Evolutionary conservation across 1,140 invertebrate species (phyloP), one percentile per base, ranked within the genome.

Genomic region (Drosophila sp.): DNA sequence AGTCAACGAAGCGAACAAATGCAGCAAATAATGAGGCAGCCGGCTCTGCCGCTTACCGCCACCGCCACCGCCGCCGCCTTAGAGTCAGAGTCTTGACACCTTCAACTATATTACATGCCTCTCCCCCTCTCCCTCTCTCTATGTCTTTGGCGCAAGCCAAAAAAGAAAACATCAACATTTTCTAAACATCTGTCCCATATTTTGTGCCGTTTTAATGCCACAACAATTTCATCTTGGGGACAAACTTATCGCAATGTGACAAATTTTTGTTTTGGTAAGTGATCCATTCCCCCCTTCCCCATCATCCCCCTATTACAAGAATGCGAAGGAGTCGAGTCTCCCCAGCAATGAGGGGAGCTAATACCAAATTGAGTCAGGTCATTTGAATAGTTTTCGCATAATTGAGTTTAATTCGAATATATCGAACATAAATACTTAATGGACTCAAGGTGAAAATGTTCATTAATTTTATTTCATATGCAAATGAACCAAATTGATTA

Each of bases 111-210:
- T 23, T 44, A 44, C 17, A 44, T 44, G 23, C 7, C 23, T 25
- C 17, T 47, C 23, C 7, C 8, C 27, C 23, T 17, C n/a, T 44
- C 1, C 5, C 8, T 44, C 17, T 6, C 5, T 50, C 25, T 8
- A 27, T 50, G 23, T 50, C 70, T 80, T 87, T 70, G 84, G 84
- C 84, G 72, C 84, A 89, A 89, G 84, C 84, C 84, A 89, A 89
- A 76, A 25, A 50, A 35, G 7, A 35, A 35, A 33, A 35, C 17
- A 17, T 8, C 33, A 72, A 62, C 66, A 60, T 44, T 67, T 17
- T 64, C 62, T 55, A 79, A 86, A 89, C 84, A 89, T 89, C 84
- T 89, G 84, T 89, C 84, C 85, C 84, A 89, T 89, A 89, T 89
- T 79, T 89, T 80, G 84, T 89, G 80, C 68, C 74, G 74, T 80